A percentile compares a stretch with the other conserved stretches of the same genome.
These are phyloP conservation scores for Calidris pugnax DNA, from an alignment of 2,113 vertebrate genomes.

Conservation along the genomic window DNA sequence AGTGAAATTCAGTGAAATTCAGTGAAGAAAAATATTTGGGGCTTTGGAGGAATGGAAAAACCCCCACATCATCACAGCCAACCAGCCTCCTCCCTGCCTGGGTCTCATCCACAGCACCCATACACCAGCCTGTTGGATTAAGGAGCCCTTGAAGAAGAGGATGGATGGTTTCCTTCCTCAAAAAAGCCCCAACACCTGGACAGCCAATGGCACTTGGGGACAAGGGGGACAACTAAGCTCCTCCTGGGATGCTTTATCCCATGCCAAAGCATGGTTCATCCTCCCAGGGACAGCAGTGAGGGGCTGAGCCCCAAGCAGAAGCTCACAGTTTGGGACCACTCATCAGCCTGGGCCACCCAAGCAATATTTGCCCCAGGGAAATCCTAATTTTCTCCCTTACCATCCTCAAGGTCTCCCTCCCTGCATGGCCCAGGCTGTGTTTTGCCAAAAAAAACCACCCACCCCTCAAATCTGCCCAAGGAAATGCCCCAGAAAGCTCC, in stretches of 20 bases:
- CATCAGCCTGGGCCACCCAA: not conserved
- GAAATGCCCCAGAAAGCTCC: not conserved
- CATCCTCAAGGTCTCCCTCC: not conserved
- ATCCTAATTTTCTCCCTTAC: not conserved
- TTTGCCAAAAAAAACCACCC: not conserved
- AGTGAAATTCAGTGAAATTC: no score
- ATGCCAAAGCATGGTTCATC: not conserved
- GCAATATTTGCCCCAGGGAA: not conserved
- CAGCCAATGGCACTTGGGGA: not conserved
- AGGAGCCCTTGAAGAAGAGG: not conserved
- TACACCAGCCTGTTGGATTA: accelerated
- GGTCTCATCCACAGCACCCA: not conserved
- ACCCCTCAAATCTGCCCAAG: not conserved
- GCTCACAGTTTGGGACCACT: not conserved
- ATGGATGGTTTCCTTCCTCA: no score
- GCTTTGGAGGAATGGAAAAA: not conserved
- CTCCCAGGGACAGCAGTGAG: not conserved
- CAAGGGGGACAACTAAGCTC: not conserved
- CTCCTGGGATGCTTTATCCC: not conserved
- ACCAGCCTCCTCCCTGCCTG: not conserved
- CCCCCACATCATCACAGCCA: accelerated
- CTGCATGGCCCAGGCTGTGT: not conserved
- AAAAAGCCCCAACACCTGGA: not conserved
- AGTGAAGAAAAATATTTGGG: not conserved
- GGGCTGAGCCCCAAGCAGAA: not conserved